These are phyloP conservation scores for Oscheius sp. DNA, from an alignment of 2,888 invertebrate species.

Conservation along the genomic window DNA sequence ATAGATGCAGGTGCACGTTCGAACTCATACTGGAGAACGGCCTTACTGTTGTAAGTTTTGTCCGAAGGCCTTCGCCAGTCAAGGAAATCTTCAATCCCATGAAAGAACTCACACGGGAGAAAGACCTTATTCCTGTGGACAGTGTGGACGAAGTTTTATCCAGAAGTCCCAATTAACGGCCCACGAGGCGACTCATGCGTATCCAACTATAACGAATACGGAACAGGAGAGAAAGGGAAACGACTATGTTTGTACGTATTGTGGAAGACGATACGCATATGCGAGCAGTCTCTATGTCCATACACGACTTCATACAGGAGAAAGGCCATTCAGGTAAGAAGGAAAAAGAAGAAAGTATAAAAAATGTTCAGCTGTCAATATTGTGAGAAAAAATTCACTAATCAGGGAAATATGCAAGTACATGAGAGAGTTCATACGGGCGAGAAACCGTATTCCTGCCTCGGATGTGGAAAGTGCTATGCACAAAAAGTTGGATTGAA, in stretches of 20 bases:
- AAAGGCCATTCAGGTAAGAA: constrained; percentile 38
- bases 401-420: constrained; percentile 65
- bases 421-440: constrained; percentile 55
- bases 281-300: constrained; percentile 68
- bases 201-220: background rate
- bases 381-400: constrained; percentile 65
- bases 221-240: constrained; percentile 20
- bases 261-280: constrained; percentile 68
- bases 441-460: constrained; percentile 60
- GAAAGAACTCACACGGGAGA: constrained; percentile 69
- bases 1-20: constrained; percentile 62
- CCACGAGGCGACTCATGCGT: constrained; percentile 67
- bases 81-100: constrained; percentile 70
- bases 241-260: constrained; percentile 63
- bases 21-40: constrained; percentile 69
- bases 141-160: constrained; percentile 65
- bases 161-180: constrained; percentile 70
- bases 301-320: constrained; percentile 68
- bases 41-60: constrained; percentile 67
- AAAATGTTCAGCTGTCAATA: constrained; percentile 54
- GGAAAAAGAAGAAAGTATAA: background rate
- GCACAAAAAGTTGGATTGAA: constrained; percentile 67
- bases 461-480: constrained; percentile 64
- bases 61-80: constrained; percentile 69
- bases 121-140: constrained; percentile 62